These are phyloP conservation scores for Leptobrachium leishanense DNA, from an alignment of 2,113 vertebrate species.

Conservation along the genomic window DNA sequence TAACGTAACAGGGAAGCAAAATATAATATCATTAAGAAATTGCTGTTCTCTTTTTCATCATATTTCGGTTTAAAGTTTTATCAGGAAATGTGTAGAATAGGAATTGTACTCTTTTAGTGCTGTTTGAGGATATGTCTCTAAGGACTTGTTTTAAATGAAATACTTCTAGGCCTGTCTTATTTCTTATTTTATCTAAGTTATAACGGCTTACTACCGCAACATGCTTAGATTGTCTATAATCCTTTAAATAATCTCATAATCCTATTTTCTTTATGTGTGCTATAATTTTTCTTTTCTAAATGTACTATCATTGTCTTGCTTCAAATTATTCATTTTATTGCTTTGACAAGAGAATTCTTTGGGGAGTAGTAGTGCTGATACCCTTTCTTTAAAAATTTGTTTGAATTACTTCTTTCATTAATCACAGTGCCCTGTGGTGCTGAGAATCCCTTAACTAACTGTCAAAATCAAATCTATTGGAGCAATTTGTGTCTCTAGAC, in stretches of 20 bases:
- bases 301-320: slow-evolving; percentile 10
- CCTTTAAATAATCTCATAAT: slow-evolving; percentile 31
- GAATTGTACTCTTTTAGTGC: too few relatives aligned
- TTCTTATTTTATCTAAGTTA: background rate
- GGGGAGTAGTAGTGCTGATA: slow-evolving; percentile 29
- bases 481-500: slow-evolving; percentile 12
- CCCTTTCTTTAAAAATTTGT: background rate
- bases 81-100: too few relatives aligned
- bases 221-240: slow-evolving; percentile 18
- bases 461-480: slow-evolving; percentile 27
- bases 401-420: slow-evolving; percentile 28
- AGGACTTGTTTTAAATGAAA: background rate
- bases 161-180: background rate
- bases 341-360: slow-evolving; percentile 24
- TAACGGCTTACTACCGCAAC: background rate
- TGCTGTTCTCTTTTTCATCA: too few relatives aligned
- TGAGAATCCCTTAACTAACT: slow-evolving; percentile 6
- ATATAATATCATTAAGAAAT: too few relatives aligned
- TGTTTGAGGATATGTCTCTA: background rate
- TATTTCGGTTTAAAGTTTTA: too few relatives aligned
- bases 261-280: background rate
- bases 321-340: slow-evolving; percentile 33
- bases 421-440: slow-evolving; percentile 22
- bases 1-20: too few relatives aligned
- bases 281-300: background rate